A percentile compares a stretch with the other conserved stretches of the same genome.
Conservation (phyloP, 1,140 invertebrate species). For the Dysdera silvatica region DNA sequence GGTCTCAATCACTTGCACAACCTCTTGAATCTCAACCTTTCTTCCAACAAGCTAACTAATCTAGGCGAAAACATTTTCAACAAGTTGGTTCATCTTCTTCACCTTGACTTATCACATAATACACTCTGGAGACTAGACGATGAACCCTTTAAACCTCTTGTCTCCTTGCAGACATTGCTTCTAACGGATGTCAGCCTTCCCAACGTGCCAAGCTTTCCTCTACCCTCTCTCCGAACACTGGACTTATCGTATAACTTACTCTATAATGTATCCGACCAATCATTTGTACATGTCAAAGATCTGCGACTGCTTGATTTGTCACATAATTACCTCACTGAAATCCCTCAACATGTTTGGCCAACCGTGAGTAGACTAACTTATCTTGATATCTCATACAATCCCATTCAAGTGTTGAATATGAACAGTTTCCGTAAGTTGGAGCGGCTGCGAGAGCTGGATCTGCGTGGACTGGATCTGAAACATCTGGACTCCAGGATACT, state of each 20-base stretch:
- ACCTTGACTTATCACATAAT: conserved; percentile 68
- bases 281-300: conserved; percentile 15
- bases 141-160: conserved; percentile 8
- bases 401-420: conserved; percentile 29
- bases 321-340: conserved; percentile 29
- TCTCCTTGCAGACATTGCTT: conserved; percentile 12
- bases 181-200: conserved; percentile 12
- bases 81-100: conserved; percentile 61
- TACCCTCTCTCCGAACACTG: conserved; percentile 21
- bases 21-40: conserved; percentile 20
- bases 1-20: conserved; percentile 20
- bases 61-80: conserved; percentile 60
- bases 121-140: conserved; percentile 45
- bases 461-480: conserved; percentile 30
- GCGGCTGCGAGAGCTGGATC: conserved; percentile 30
- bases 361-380: conserved; percentile 13
- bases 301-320: conserved; percentile 32
- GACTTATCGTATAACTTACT: conserved; percentile 29
- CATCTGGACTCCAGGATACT: conserved; percentile 32
- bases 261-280: conserved; percentile 20
- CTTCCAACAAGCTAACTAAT: conserved; percentile 59
- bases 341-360: conserved; percentile 33
- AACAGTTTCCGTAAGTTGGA: conserved; percentile 29
- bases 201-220: conserved; percentile 17
- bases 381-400: conserved; percentile 31